Percentiles rank a stretch among this genome's conserved stretches.
Conservation (phyloP, 2,797 vertebrate species). For the Enteromius argenteus region DNA sequence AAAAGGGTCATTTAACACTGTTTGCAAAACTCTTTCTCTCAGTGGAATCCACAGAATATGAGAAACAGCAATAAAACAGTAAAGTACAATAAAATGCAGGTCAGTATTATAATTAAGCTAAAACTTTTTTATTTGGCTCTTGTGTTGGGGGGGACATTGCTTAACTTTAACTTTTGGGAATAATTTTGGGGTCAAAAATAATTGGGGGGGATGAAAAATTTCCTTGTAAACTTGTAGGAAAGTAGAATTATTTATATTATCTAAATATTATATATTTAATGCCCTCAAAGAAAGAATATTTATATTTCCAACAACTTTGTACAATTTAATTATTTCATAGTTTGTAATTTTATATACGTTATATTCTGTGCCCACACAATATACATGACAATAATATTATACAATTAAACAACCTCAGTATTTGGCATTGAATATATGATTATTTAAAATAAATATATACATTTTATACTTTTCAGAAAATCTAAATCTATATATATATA, state of each 20-base stretch:
- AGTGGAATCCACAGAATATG: background rate
- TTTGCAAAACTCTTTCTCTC: background rate
- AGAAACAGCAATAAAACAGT: background rate
- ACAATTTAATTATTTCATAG: background rate
- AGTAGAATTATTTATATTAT: background rate
- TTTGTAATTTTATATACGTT: background rate
- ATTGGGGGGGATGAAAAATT: background rate
- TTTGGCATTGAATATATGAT: background rate
- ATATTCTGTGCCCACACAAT: background rate
- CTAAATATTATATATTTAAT: background rate
- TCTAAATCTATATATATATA: background rate
- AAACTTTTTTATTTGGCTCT: background rate
- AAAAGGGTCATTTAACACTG: background rate
- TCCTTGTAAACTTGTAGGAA: background rate
- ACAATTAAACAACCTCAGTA: background rate
- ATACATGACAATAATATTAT: background rate
- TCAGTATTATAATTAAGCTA: background rate
- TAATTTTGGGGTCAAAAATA: background rate
- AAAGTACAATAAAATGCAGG: background rate
- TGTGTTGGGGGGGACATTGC: background rate
- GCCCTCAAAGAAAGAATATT: background rate
- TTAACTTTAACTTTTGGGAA: background rate
- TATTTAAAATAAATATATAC: background rate
- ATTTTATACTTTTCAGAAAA: background rate
- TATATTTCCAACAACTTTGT: background rate